Conservation (phyloP, 1,140 invertebrate genomes). For the Zaprionus taronus region DNA sequence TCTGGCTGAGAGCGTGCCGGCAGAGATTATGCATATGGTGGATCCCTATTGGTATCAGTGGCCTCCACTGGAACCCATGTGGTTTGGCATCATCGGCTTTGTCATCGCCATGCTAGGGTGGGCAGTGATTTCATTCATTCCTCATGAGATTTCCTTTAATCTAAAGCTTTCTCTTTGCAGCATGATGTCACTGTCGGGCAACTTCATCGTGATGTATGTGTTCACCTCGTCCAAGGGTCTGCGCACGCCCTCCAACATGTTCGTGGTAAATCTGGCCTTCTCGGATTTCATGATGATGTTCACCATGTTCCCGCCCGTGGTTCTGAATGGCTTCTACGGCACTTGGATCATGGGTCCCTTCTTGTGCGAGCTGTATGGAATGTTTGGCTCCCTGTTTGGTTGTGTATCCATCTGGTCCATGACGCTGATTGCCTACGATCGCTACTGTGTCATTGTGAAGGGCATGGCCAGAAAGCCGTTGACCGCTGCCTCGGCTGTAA, state of each 20-base stretch:
- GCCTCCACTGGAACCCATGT: conserved; percentile 91
- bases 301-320: conserved; percentile 90
- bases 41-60: conserved; percentile 91
- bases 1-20: conserved; percentile 89
- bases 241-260: conserved; percentile 91
- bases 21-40: conserved; percentile 90
- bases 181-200: conserved; percentile 89
- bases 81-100: conserved; percentile 92
- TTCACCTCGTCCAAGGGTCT: conserved; percentile 91
- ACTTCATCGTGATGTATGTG: conserved; percentile 93
- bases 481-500: conserved; percentile 88
- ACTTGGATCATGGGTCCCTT: conserved; percentile 91
- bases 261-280: conserved; percentile 92
- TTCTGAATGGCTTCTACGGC: conserved; percentile 91
- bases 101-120: conserved; percentile 89
- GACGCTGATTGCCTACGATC: conserved; percentile 92
- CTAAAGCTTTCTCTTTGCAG: neutral
- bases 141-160: neutral
- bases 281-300: conserved; percentile 93
- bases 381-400: conserved; percentile 92
- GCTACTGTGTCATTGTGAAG: conserved; percentile 94
- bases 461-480: conserved; percentile 90
- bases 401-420: conserved; percentile 93
- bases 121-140: neutral
- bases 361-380: conserved; percentile 91